Evolutionary conservation across 37 sponge, comb jelly and placozoan species (phyloP).

Genomic region (Geodia barretti): DNA sequence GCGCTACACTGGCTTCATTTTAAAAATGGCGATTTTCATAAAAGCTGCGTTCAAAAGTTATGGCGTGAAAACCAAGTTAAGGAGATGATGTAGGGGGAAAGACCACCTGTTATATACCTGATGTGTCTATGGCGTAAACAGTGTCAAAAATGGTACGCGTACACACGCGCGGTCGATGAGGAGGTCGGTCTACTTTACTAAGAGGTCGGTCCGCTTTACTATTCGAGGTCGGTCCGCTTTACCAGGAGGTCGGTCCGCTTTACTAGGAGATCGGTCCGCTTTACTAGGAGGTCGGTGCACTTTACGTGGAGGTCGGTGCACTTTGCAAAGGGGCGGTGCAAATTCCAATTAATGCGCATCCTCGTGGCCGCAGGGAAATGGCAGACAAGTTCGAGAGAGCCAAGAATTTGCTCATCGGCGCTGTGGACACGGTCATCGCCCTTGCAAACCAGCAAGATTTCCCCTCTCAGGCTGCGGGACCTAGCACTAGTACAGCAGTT

Average conservation of each 20-base stretch:
- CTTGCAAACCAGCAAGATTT: neutral
- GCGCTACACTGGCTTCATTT: no score
- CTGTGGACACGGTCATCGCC: constrained; percentile 4
- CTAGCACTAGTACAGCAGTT: neutral
- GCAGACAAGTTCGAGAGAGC: neutral
- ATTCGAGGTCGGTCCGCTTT: neutral
- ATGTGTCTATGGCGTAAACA: no score
- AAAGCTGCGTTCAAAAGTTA: no score
- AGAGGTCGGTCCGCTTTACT: neutral
- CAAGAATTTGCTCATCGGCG: neutral
- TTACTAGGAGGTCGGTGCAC: neutral
- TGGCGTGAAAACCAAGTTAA: no score
- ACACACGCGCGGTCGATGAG: no score
- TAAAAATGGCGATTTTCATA: no score
- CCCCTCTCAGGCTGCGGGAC: neutral
- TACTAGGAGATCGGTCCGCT: neutral
- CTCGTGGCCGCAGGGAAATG: no score
- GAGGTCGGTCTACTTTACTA: neutral
- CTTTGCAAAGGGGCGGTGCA: no score
- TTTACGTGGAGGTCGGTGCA: neutral
- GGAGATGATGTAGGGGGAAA: no score
- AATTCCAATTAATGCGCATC: no score
- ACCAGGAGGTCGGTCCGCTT: neutral
- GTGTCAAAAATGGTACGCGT: no score
- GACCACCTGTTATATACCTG: no score